Base-by-base conservation (phyloP, 2,888 invertebrate genomes). In the Andrena chrysosceles region DNA sequence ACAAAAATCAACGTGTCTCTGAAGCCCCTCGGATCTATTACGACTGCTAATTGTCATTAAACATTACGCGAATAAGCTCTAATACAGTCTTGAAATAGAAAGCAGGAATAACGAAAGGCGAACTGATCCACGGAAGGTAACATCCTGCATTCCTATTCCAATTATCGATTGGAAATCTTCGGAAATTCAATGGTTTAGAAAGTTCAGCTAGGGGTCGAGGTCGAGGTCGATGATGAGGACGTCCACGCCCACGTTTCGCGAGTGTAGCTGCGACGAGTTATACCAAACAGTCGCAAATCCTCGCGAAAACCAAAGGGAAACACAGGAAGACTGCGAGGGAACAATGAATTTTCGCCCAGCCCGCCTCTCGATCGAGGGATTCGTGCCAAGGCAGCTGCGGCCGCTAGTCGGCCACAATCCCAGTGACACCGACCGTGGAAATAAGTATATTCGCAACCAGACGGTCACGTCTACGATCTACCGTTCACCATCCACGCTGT, bases 341-440 rank as follows among this genome's bases (percentile, higher is more conserved):
- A 66, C 64, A 26, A 62, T 64, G 69, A 84, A 82, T 71, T 75
- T 84, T 76, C 29, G 64, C 35, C n/a, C 56, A 26, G 42, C 20
- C 73, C 31, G 35, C 26, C 49, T 48, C 79, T 77, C 70, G 70
- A 68, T 62, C 48, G 35, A 49, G 56, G 59, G 79, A 86, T 85
- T 70, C 72, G 76, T 89, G 89, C 87, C 89, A 89, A 89, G 87
- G 85, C 85, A 77, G 74, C 77, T 48, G 59, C 33, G 73, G 64
- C 60, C 62, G 68, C 86, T 83, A 70, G 73, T 71, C 63, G 68
- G 75, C 62, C 77, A 70, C 80, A 71, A 83, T 83, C 81, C 68
- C 83, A 77, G 73, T 87, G 87, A 88, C 87, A 87, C 79, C 85
- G 81, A 89, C 84, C 86, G 86, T 83, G 77, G 82, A 88, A 90